Evolutionary conservation across 2,113 vertebrate species (phyloP), one percentile per base, ranked within the genome.

Genomic region (Craseonycteris thonglongyai): DNA sequence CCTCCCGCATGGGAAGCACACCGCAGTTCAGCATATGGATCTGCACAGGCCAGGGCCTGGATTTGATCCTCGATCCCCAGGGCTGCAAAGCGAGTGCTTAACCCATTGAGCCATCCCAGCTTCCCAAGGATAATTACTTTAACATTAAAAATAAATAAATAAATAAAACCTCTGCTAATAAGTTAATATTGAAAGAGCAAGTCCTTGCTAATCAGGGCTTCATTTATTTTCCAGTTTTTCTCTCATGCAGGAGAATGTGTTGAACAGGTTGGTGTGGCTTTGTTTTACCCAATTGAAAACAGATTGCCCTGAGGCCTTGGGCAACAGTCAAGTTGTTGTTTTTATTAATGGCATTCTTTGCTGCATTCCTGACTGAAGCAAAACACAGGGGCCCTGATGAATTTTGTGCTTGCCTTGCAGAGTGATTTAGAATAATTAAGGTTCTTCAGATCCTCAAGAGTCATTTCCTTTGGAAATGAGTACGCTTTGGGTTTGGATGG

Each of bases 361-460:
- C 19, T 0, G 1, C 61, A 58, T 58, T 28, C 42, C 30, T 74
- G 61, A 38, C 66, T 86, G 56, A 76, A 0, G 28, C 47, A 84
- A 96, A 88, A 83, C 18, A 72, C 2, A 59, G 61, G 45, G 88
- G 90, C 71, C 33, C 45, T 4, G 14, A 80, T 97, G 94, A 80
- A 89, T 93, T 95, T 87, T 88, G 71, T 87, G 68, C 78, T 76
- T 78, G 76, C 45, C 91, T 97, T 96, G 96, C 75, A 1, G 21
- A 96, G 56, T 74, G 80, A 83, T 96, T 98, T 82, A 63, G 88
- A 97, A 86, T 93, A 97, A 97, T 71, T 93, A 94, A 89, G 72
- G 61, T 1, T 66, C 91, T 96, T 96, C 71, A 74, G 24, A 89
- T 81, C 97, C 96, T 98, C 95, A 96, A 95, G 96, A 98, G 91